A percentile compares a stretch with the other conserved stretches of the same genome.
Conservation (phyloP, 2,797 vertebrate species). For the Propithecus perrieri region DNA sequence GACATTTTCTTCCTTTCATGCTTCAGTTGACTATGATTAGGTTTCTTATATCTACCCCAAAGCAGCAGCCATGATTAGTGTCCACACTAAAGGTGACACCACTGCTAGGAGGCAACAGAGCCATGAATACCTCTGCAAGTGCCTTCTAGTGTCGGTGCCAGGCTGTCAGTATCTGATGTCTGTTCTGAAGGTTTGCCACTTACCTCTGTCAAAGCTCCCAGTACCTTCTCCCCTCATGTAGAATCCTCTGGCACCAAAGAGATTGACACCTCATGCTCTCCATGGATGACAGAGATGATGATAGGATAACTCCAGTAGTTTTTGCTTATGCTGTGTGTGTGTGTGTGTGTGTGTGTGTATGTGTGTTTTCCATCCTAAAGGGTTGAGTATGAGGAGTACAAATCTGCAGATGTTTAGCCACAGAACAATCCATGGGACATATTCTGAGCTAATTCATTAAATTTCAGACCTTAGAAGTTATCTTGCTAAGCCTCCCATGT, state of each 20-base stretch:
- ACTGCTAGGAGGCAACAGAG: not conserved
- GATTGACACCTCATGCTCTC: not conserved
- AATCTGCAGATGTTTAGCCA: not conserved
- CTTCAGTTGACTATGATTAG: not conserved
- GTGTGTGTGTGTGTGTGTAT: not conserved
- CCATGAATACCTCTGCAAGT: not conserved
- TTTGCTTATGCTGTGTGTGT: not conserved
- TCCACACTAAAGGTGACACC: not conserved
- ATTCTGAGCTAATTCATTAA: constrained; percentile 30
- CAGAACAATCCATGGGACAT: not conserved
- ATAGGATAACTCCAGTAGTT: not conserved
- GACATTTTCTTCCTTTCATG: not conserved
- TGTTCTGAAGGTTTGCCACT: not conserved
- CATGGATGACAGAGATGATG: not conserved
- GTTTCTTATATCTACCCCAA: not conserved
- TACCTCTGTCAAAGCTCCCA: not conserved
- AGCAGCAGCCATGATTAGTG: not conserved
- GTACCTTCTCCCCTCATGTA: not conserved
- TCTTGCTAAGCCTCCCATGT: constrained; percentile 12
- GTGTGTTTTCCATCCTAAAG: not conserved
- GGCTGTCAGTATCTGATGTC: not conserved
- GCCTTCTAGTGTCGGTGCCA: too few relatives aligned
- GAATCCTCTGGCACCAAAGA: not conserved
- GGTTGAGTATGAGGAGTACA: not conserved
- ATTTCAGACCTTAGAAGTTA: constrained; percentile 16